These are phyloP conservation scores for Tachyglossus aculeatus DNA, from an alignment of 2,797 vertebrate genomes.

Conservation along the genomic window DNA sequence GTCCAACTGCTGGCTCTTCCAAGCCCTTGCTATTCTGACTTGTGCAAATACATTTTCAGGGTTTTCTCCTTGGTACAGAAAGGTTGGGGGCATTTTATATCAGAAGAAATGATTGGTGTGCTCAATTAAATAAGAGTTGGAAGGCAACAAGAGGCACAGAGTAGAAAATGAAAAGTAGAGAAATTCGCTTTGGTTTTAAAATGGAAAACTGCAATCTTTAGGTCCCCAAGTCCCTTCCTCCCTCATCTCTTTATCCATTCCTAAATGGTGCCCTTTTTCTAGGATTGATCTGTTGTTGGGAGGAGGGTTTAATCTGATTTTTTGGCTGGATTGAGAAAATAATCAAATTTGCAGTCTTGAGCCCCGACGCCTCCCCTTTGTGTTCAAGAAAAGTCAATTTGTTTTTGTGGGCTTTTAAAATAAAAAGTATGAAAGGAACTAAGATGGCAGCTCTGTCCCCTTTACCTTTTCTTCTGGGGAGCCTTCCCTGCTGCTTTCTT, in stretches of 20 bases:
- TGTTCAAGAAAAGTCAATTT: background rate
- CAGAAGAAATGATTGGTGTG: background rate
- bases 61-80: background rate
- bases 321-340: constrained; percentile 2
- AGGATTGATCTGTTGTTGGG: background rate
- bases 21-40: background rate
- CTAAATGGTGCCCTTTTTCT: background rate
- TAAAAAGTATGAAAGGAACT: background rate
- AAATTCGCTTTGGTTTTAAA: background rate
- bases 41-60: background rate
- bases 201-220: background rate
- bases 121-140: background rate
- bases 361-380: background rate
- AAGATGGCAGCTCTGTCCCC: background rate
- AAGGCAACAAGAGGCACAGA: background rate
- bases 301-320: constrained; percentile 26
- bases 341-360: constrained; percentile 4
- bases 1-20: background rate
- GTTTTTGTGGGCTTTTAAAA: background rate
- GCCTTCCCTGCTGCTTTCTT: background rate
- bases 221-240: background rate
- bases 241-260: background rate
- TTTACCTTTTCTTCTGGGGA: background rate
- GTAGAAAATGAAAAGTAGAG: background rate
- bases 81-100: background rate